Base-by-base conservation (phyloP, 2,113 vertebrate genomes). In the Onychostoma macrolepis region DNA sequence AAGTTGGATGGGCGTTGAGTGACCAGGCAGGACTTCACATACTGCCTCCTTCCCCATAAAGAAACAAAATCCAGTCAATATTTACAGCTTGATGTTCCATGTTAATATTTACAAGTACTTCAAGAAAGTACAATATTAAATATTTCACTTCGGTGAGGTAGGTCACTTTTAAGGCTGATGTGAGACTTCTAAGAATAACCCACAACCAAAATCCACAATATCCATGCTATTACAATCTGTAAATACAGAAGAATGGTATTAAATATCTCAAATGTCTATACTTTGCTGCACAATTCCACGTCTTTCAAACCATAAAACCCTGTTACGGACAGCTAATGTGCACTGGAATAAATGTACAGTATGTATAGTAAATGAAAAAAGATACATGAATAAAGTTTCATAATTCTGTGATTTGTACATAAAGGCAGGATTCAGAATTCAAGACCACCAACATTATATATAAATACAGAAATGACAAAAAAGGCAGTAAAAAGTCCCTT, bases 81-180 rank as follows among this genome's bases (percentile, higher is more conserved):
- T 65, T 9, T 65, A 81, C 36, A 63, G 24, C 19, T 79, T 15
- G 28, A 53, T 58, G 56, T 80, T 58, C 24, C 19, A 7, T 26
- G 6, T 61, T 38, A 26, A 80, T 36, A 61, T 61, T 80, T 26
- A 41, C 28, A 63, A 26, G 56, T 26, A 41, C 24, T n/a, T 12
- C 30, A 63, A 43, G 19, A 81, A 19, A 10, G 10, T 67, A 6
- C 8, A 65, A 65, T 45, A 67, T 67, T 4, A 7, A 43, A 45
- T 65, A 30, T 65, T 65, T 65, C 24, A 67, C 58, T 65, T n/a
- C 58, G 28, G n/a, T 65, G 36, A 81, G 38, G 80, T 81, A 43
- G 80, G 9, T 81, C 8, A 19, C n/a, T 21, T 65, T 80, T 80
- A 81, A 65, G 58, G 80, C 80, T 11, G 43, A 15, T 26, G 56